Base-by-base conservation (phyloP, 2,888 invertebrate species). In the Drosophila kokeensis region DNA sequence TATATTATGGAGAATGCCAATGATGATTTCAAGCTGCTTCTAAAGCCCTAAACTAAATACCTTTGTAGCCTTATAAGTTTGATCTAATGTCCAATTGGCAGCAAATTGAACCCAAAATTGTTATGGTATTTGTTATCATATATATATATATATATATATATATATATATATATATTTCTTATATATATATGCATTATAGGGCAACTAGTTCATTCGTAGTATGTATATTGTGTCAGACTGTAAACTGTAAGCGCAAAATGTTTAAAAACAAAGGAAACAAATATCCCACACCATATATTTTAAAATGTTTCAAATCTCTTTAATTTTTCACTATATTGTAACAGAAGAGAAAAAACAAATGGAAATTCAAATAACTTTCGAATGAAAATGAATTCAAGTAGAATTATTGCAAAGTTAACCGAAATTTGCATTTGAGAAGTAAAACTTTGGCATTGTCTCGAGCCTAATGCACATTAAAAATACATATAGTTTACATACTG, bases 1-100 rank as follows among this genome's bases (percentile, higher is more conserved):
- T 92, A 93, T 73, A 90, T 93, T 69, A 89, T 92, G 82, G 90
- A 88, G 66, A 92, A 93, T 83, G 91, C 92, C 71, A 92, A 93
- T 76, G 92, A 92, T 80, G 92, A 92, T 70, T 93, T 92, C 62
- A 92, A 92, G 81, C 77, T 93, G 73, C 80, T 92, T 75, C 89
- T 92, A 59, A 93, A 92, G 79, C 91, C 92, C 38, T 92, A 87
- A 62, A 49, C 13, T 11, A 27, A 38, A 27, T 36, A 27, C 40
- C 32, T 40, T 65, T 72, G 42, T 77, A 72, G 70, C 57, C 49
- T 29, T 57, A 36, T 45, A 60, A 57, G 45, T 58, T 65, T 64
- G 66, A 45, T 49, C 38, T 50, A 45, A 42, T 38, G 45, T 29
- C 40, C 15, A n/a, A 53, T 30, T 65, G 36, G 38, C 65, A 65